A percentile compares a stretch with the other conserved stretches of the same genome.
phyloP scores from a whole-genome alignment of 1,140 invertebrate species.

The Trachymyrmex cornetzi region DNA sequence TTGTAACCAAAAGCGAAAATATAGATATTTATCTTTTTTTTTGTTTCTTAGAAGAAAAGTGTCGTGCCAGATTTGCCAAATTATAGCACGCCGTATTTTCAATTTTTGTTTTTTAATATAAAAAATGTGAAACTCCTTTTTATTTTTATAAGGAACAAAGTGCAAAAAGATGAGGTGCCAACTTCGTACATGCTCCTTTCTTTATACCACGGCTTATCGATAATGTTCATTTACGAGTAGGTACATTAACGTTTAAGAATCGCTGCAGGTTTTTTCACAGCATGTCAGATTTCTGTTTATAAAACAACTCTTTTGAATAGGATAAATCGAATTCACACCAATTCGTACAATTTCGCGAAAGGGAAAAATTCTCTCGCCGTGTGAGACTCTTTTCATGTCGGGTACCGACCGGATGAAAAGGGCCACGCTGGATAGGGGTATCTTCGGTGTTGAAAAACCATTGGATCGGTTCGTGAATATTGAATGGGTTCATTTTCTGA shows the following conservation, averaged over 20 bases:
- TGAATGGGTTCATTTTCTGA: slow-evolving; percentile 74
- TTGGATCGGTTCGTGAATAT: slow-evolving; percentile 70
- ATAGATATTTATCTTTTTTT: no score
- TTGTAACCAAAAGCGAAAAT: no score
- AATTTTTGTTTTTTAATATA: no score
- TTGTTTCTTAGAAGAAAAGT: no score
- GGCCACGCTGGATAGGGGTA: slow-evolving; percentile 40
- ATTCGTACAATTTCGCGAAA: slow-evolving; percentile 1
- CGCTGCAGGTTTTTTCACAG: not conserved
- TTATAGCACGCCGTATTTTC: no score
- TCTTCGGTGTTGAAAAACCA: slow-evolving; percentile 56
- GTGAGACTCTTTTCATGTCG: slow-evolving; percentile 38
- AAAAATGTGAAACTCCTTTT: no score
- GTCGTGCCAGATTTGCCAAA: no score
- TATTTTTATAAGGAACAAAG: no score
- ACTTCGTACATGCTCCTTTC: not conserved
- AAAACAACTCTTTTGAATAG: slow-evolving; percentile 11
- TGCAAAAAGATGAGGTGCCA: no score
- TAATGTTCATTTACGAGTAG: slow-evolving; percentile 3
- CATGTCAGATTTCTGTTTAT: slow-evolving; percentile 13
- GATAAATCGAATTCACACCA: slow-evolving; percentile 19
- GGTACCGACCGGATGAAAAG: slow-evolving; percentile 64
- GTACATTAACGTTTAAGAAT: not conserved
- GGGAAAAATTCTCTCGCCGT: slow-evolving; percentile 52
- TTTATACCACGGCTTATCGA: not conserved